These are phyloP conservation scores for Raja brachyura DNA, from an alignment of 2,113 vertebrate genomes.

Conservation along the genomic window DNA sequence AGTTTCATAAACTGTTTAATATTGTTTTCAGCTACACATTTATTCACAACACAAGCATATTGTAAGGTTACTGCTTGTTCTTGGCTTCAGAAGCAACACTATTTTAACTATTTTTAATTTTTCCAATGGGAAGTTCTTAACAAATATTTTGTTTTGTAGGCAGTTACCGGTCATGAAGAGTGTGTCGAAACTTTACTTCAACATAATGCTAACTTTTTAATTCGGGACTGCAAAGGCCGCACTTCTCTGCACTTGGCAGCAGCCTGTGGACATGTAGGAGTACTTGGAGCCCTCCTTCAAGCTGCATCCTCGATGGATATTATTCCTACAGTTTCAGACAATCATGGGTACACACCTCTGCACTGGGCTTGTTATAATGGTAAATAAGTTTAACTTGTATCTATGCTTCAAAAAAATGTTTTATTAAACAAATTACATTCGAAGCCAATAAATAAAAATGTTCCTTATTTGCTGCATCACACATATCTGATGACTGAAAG, in stretches of 20 bases:
- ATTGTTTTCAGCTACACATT: neutral
- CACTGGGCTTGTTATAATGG: constrained; percentile 99
- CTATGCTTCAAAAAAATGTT: neutral
- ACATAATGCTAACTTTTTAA: constrained; percentile 78
- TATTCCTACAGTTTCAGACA: constrained; percentile 75
- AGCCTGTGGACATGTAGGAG: constrained; percentile 85
- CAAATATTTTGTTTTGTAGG: constrained; percentile 54
- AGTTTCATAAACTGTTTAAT: neutral
- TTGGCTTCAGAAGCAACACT: neutral
- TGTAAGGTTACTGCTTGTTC: neutral
- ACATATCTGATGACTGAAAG: neutral
- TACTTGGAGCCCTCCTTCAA: constrained; percentile 86
- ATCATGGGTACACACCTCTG: constrained; percentile 91
- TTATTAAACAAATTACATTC: neutral
- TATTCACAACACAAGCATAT: neutral
- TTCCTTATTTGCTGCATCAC: neutral
- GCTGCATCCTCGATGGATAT: constrained; percentile 72
- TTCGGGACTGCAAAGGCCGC: constrained; percentile 79
- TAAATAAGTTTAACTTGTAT: constrained; percentile 49
- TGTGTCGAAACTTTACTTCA: constrained; percentile 92
- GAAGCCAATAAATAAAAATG: neutral
- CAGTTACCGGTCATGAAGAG: constrained; percentile 90
- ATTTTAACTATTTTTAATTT: neutral
- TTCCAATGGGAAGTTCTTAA: neutral
- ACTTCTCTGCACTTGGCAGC: constrained; percentile 89